A percentile compares a stretch with the other conserved stretches of the same genome.
These are phyloP conservation scores for Drosophila meridiana DNA, from an alignment of 2,888 invertebrate genomes.

Conservation along the genomic window DNA sequence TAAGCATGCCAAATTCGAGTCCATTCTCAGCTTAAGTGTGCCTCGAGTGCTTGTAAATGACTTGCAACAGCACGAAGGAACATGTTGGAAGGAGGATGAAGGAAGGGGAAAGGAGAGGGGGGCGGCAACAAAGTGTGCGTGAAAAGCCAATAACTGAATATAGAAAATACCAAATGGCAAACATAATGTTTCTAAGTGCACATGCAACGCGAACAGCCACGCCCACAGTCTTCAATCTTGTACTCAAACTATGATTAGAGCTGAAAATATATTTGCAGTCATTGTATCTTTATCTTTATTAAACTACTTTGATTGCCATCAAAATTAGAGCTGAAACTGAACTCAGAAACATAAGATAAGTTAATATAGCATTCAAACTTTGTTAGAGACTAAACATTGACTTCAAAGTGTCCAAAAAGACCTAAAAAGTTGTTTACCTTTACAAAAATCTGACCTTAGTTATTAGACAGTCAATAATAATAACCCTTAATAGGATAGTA, in stretches of 20 bases:
- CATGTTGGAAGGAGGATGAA: neutral
- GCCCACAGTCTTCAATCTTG: neutral
- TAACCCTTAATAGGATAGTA: too few species aligned
- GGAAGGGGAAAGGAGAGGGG: neutral
- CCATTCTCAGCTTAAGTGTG: neutral
- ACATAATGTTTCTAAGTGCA: neutral
- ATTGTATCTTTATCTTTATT: too few species aligned
- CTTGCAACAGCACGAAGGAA: neutral
- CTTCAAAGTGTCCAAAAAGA: too few species aligned
- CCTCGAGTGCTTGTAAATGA: conserved; percentile 10
- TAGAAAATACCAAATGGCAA: neutral
- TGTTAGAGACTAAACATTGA: too few species aligned
- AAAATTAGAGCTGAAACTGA: too few species aligned
- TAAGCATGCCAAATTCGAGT: conserved; percentile 5
- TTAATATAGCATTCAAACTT: too few species aligned
- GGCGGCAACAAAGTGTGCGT: neutral
- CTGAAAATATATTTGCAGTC: neutral
- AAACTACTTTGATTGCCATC: too few species aligned
- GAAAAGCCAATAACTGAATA: neutral
- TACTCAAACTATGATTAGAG: neutral
- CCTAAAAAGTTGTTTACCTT: too few species aligned
- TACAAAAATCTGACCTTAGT: too few species aligned
- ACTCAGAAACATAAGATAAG: too few species aligned
- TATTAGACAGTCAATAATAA: too few species aligned
- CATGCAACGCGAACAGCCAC: neutral